Base-by-base conservation (phyloP, 2,888 invertebrate species). In the Troides helena region DNA sequence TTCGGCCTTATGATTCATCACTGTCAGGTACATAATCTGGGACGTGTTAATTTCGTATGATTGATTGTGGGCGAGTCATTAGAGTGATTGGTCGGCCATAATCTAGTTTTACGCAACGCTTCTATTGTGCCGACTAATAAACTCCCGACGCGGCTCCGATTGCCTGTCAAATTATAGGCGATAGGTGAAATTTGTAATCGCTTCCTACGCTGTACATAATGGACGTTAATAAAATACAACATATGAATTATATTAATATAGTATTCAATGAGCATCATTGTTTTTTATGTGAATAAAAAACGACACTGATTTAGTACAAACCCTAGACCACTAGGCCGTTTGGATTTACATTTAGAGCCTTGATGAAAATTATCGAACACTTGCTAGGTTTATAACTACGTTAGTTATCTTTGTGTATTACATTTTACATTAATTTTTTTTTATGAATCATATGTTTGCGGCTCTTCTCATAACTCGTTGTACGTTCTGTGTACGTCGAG, bases 1-100 rank as follows among this genome's bases (percentile, higher is more conserved):
- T 89, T 89, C 83, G 85, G 87, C 86, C 85, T 90, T 91, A 92
- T 91, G 91, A 92, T 92, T 92, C 90, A 92, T 92, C 92, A 92
- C 82, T 90, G 92, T 92, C 90, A 85, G 82, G 86, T 87, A 83
- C 85, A 86, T 87, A 88, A 87, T 89, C 85, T 87, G 88, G 84
- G 85, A 90, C 86, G 92, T 90, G 92, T 91, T 91, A 92, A 92
- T 91, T 89, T 89, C 77, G 82, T 87, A 88, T 92, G 92, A 92
- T 92, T 92, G 88, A 92, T 92, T 85, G 90, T 88, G 85, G 76
- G 82, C 80, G 76, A 80, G 85, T 87, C 90, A 87, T 91, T 90
- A 89, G 82, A 80, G 80, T 74, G 82, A 80, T 80, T 80, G 82
- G 82, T 74, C 78, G 76, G 80, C 68, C 72, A 80, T 86, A 88